These are phyloP conservation scores for Schizaphis graminum DNA, from an alignment of 2,888 invertebrate genomes.

Conservation along the genomic window DNA sequence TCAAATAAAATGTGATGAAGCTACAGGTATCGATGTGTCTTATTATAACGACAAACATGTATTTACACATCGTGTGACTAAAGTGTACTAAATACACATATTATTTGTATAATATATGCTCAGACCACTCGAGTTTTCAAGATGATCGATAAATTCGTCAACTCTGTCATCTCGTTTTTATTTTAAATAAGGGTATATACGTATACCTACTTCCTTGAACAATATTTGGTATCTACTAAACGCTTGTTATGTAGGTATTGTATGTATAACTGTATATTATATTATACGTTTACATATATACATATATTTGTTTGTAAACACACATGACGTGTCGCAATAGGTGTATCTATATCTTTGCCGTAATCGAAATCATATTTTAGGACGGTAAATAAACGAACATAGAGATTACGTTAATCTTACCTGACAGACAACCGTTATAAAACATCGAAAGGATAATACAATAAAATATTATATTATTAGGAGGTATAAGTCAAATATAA, in stretches of 20 bases:
- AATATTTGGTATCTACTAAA: neutral
- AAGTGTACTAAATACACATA: neutral
- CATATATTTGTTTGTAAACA: constrained; percentile 7
- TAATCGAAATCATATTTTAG: constrained; percentile 1
- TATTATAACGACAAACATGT: neutral
- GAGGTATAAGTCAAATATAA: neutral
- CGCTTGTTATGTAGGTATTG: neutral
- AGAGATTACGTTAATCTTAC: neutral
- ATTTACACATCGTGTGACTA: neutral
- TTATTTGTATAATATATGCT: neutral
- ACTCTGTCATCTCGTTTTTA: neutral
- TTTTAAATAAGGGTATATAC: neutral
- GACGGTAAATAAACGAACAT: constrained; percentile 8
- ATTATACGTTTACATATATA: neutral
- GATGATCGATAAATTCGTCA: constrained; percentile 17
- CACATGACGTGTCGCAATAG: neutral
- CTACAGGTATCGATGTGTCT: neutral
- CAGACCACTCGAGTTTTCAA: constrained; percentile 5
- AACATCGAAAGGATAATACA: neutral
- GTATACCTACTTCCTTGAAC: neutral
- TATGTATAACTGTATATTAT: neutral
- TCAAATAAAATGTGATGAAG: neutral
- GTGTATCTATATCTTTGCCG: neutral
- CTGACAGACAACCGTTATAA: neutral
- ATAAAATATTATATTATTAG: neutral